Evolutionary conservation across 2,888 invertebrate species (phyloP).

Genomic region (Antheraea assamensis): DNA sequence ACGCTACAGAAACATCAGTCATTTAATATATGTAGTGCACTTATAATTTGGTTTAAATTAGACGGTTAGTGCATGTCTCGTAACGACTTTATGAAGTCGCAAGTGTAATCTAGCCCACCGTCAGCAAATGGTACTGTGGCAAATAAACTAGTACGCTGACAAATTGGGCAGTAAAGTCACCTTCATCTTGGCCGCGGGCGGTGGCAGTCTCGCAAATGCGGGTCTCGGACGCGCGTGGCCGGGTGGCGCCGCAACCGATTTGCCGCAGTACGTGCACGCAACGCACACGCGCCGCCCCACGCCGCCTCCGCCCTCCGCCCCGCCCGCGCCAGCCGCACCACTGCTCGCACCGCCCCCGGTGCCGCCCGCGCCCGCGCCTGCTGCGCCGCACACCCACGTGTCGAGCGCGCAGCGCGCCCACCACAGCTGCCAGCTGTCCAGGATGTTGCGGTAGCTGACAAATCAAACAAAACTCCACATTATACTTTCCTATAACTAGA

Average conservation of each 20-base stretch:
- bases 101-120: too few species aligned
- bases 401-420: constrained; percentile 94
- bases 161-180: constrained; percentile 49
- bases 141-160: too few species aligned
- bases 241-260: constrained; percentile 92
- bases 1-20: too few species aligned
- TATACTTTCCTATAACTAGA: too few species aligned
- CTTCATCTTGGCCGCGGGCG: constrained; percentile 88
- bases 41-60: too few species aligned
- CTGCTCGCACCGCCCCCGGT: constrained; percentile 37
- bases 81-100: too few species aligned
- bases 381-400: constrained; percentile 88
- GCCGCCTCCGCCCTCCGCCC: constrained; percentile 48
- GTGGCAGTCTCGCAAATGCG: constrained; percentile 83
- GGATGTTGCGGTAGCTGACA: constrained; percentile 88
- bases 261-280: constrained; percentile 97
- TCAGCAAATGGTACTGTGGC: background rate
- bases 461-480: background rate
- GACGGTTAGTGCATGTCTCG: too few species aligned
- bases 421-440: constrained; percentile 96
- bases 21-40: too few species aligned
- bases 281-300: constrained; percentile 76
- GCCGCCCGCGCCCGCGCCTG: constrained; percentile 82
- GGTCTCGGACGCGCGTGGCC: constrained; percentile 69
- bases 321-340: constrained; percentile 85